Evolutionary conservation across 2,888 invertebrate species (phyloP).

Genomic region (Drosophila meridiana): DNA sequence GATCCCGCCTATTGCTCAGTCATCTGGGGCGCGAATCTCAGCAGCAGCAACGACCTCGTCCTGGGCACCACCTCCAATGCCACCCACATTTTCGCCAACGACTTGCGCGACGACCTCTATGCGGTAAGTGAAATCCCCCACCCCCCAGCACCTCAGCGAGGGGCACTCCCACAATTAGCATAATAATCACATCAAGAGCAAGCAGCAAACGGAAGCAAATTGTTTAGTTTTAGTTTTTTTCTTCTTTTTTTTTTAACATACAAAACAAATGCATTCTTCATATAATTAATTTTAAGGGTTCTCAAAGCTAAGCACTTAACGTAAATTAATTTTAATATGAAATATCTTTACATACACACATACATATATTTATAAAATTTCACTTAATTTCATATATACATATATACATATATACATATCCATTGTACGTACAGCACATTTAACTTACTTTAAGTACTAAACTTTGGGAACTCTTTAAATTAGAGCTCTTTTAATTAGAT

Average conservation of each 20-base stretch:
- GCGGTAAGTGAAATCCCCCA: slow-evolving; percentile 51
- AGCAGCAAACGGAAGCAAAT: slow-evolving; percentile 32
- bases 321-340: no score
- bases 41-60: slow-evolving; percentile 38
- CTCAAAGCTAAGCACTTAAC: neutral
- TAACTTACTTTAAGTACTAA: no score
- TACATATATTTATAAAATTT: no score
- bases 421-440: no score
- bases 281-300: neutral
- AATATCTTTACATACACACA: no score
- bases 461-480: no score
- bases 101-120: slow-evolving; percentile 77
- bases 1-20: slow-evolving; percentile 84
- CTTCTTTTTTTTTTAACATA: neutral
- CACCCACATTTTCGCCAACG: slow-evolving; percentile 40
- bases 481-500: no score
- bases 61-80: slow-evolving; percentile 26
- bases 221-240: slow-evolving; percentile 6
- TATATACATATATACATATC: no score
- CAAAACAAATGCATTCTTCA: neutral
- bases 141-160: neutral
- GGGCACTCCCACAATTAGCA: slow-evolving; percentile 34
- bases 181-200: slow-evolving; percentile 45
- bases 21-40: slow-evolving; percentile 83
- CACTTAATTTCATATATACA: no score